A percentile compares a stretch with the other conserved stretches of the same genome.
Conservation (phyloP, 2,113 vertebrate genomes). For the Macrotus californicus region DNA sequence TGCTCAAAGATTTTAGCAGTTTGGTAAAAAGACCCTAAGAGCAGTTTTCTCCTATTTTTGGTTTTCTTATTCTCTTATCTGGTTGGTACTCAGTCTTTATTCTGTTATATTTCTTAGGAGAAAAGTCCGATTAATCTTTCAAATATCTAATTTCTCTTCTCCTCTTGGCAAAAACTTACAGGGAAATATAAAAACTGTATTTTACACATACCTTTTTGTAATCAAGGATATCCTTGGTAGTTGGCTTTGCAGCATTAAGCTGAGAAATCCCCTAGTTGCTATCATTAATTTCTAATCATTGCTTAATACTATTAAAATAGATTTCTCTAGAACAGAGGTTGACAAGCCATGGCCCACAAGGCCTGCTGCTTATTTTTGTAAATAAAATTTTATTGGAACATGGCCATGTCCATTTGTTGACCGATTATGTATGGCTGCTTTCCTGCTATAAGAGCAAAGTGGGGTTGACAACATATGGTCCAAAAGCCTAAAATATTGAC, state of each 20-base stretch:
- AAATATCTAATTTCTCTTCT: slow-evolving; percentile 42
- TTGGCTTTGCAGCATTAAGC: slow-evolving; percentile 16
- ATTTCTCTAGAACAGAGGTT: slow-evolving; percentile 15
- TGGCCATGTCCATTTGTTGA: neutral
- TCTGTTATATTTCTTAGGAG: neutral
- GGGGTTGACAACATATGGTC: neutral
- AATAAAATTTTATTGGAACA: slow-evolving; percentile 40
- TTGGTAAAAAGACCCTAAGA: neutral
- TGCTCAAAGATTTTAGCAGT: neutral
- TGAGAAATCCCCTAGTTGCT: slow-evolving; percentile 16
- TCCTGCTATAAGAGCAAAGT: neutral
- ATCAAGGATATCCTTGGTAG: slow-evolving; percentile 12
- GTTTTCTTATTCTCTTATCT: neutral
- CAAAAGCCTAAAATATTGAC: neutral
- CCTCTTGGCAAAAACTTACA: slow-evolving; percentile 21
- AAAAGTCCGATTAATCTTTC: neutral
- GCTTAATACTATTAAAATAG: slow-evolving; percentile 34
- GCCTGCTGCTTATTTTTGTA: neutral
- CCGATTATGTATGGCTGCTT: neutral
- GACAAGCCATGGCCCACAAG: neutral
- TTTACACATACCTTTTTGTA: neutral
- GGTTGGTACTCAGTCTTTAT: neutral
- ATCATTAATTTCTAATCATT: neutral
- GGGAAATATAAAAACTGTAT: slow-evolving; percentile 27
- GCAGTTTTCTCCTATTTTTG: neutral